Base-by-base conservation (phyloP, 1,140 invertebrate genomes). In the Drosophila burlai region DNA sequence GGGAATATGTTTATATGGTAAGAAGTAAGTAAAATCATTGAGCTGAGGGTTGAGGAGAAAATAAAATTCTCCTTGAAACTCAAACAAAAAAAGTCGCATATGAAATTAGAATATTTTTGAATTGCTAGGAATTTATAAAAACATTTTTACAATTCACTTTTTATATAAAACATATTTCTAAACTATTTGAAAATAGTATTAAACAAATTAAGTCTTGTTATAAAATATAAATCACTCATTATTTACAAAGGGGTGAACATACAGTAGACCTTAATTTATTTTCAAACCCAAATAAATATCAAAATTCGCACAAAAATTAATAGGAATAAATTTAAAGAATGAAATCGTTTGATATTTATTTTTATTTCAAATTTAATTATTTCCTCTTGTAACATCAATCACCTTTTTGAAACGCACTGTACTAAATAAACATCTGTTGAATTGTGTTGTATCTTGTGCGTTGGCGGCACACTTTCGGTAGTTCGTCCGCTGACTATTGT, bases 401-500 rank as follows among this genome's bases (percentile, higher is more conserved):
- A 36, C 6, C 3, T 10, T 55, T 40, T 21, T 18, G 49, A 34
- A 7, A 18, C 54, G 10, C 18, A 73, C 69, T 71, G 59, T 63
- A n/a, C 38, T 45, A 29, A 38, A 54, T 24, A 50, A 45, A 31
- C 64, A 47, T 71, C 31, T 21, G 67, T 31, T 36, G 31, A n/a
- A 24, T 71, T 67, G 40, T 31, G 34, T 55, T 67, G 40, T 75
- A 58, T 61, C 31, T 71, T 57, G 26, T 85, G 68, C 65, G 81
- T 77, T 77, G 83, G 81, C 81, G 85, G 85, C 85, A 90, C 85
- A 89, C 85, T 91, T 90, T 89, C 38, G 46, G 45, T 31, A 29
- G 45, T 26, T 49, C 3, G 24, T 26, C 15, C 46, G 15, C 47
- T 65, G 64, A 76, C 83, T 72, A 73, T 73, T 66, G 83, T 81